A percentile compares a stretch with the other conserved stretches of the same genome.
These are phyloP conservation scores for Corvus hawaiiensis DNA, from an alignment of 2,113 vertebrate genomes.

Conservation along the genomic window DNA sequence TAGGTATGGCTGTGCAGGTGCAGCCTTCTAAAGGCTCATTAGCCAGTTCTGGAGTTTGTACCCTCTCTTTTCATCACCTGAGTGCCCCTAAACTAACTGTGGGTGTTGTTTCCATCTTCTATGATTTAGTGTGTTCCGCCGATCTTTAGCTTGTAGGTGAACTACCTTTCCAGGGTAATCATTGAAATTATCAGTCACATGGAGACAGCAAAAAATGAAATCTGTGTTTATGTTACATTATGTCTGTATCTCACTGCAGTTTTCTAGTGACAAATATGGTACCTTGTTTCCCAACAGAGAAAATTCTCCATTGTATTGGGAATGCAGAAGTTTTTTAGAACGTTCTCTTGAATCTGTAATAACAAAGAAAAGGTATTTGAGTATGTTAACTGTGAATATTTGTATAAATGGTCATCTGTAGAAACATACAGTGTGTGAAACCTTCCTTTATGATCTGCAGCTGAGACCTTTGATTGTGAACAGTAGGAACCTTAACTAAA, in stretches of 20 bases:
- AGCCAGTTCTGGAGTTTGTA: not conserved
- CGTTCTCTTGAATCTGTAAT: not conserved
- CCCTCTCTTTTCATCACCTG: not conserved
- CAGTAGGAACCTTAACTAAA: constrained; percentile 46
- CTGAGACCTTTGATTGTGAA: constrained; percentile 59
- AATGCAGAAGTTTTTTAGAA: not conserved
- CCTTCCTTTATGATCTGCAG: constrained; percentile 33
- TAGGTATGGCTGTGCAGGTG: not conserved
- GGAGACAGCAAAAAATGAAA: not conserved
- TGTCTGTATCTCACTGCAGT: not conserved
- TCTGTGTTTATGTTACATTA: not conserved
- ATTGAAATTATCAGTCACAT: not conserved
- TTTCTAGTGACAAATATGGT: not conserved
- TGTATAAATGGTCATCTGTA: constrained; percentile 19
- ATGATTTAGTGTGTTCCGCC: not conserved
- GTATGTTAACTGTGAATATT: not conserved
- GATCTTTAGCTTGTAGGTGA: not conserved
- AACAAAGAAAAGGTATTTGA: not conserved
- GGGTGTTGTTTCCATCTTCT: not conserved
- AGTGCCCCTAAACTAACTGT: not conserved
- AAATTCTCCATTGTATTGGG: not conserved
- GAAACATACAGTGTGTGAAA: not conserved
- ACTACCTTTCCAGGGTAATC: not conserved
- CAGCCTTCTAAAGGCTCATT: not conserved
- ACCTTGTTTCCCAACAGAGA: not conserved